Percentiles rank a stretch among this genome's conserved stretches.
phyloP scores from a whole-genome alignment of 1,140 invertebrate species.

The Drosophila kurseongensis region DNA sequence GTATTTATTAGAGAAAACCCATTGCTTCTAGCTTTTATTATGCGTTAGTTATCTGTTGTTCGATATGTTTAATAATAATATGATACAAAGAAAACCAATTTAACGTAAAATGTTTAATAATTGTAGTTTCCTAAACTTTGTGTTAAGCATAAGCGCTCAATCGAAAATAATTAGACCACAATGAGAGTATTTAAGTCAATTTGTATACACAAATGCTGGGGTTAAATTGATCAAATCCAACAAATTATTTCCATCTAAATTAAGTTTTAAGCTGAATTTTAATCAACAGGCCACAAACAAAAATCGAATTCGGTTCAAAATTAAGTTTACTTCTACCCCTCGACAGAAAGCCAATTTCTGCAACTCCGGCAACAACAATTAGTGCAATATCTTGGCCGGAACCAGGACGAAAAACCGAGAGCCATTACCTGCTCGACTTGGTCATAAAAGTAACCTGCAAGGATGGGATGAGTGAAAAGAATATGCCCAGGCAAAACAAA shows the following conservation, averaged over 20 bases:
- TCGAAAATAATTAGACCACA: no score
- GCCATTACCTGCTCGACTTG: constrained; percentile 37
- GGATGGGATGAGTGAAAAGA: constrained; percentile 35
- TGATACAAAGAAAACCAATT: no score
- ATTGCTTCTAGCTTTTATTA: no score
- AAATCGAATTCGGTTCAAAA: constrained; percentile 32
- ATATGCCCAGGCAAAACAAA: constrained; percentile 65
- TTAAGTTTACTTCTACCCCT: constrained; percentile 15
- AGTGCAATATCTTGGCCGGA: constrained; percentile 64
- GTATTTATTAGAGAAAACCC: no score
- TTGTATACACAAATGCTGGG: background rate
- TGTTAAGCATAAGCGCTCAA: no score
- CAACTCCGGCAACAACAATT: constrained; percentile 62
- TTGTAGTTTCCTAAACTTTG: no score
- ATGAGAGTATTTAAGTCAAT: no score
- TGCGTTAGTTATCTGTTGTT: no score
- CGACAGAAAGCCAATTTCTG: constrained; percentile 27
- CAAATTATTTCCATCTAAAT: background rate
- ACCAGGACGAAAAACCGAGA: constrained; percentile 13
- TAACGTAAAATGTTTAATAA: no score
- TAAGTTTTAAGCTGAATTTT: constrained; percentile 13
- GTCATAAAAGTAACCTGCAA: constrained; percentile 55
- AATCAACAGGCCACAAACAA: constrained; percentile 20
- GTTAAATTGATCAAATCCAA: background rate
- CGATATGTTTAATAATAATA: no score